These are phyloP conservation scores for Calypte anna DNA, from an alignment of 2,113 vertebrate genomes.

Conservation along the genomic window DNA sequence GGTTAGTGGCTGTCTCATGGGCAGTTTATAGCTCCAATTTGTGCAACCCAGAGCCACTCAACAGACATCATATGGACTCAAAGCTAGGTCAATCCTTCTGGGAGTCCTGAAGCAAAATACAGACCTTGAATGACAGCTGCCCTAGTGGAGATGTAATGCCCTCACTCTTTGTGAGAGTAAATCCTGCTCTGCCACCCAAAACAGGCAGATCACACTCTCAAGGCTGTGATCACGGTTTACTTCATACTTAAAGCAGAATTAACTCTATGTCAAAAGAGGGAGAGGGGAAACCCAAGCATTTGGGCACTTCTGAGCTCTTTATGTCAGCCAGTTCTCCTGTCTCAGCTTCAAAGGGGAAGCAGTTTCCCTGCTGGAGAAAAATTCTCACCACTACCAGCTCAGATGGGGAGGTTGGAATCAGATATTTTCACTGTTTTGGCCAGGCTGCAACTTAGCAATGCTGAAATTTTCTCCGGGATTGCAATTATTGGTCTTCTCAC, in stretches of 20 bases:
- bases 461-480: background rate
- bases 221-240: background rate
- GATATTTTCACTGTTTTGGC: background rate
- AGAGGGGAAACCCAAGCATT: background rate
- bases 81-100: background rate
- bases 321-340: background rate
- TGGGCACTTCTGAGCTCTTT: background rate
- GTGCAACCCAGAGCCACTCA: background rate
- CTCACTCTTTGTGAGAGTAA: background rate
- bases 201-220: background rate
- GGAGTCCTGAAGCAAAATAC: background rate
- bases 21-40: background rate
- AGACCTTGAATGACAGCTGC: background rate
- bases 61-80: background rate
- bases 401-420: background rate
- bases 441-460: background rate
- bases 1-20: background rate
- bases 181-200: background rate
- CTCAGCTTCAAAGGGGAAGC: background rate
- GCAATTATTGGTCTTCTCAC: background rate
- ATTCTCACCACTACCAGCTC: background rate
- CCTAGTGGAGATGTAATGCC: background rate
- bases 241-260: background rate
- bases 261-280: background rate
- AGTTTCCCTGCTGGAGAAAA: background rate